Evolutionary conservation across 2,888 invertebrate species (phyloP).

Genomic region (Eristalinus sepulchralis): DNA sequence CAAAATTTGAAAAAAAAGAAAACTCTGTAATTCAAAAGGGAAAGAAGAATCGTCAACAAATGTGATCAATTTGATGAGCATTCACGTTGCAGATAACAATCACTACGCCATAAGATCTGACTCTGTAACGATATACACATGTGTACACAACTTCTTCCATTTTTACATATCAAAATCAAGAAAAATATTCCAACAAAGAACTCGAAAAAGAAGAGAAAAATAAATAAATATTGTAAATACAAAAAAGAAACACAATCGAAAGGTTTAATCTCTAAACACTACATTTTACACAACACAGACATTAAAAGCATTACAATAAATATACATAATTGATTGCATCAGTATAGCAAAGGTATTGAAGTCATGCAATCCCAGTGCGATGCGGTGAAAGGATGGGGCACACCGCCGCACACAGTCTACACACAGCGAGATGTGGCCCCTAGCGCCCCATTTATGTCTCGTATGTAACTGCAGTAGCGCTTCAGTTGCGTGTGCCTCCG

Average conservation of each 20-base stretch:
- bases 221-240: no score
- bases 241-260: background rate
- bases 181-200: constrained; percentile 8
- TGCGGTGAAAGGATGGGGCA: background rate
- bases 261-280: constrained; percentile 66
- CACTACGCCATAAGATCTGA: constrained; percentile 10
- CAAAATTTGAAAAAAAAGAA: background rate
- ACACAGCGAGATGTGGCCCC: background rate
- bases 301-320: constrained; percentile 56
- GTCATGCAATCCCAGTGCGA: constrained; percentile 58
- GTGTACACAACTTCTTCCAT: background rate
- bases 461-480: constrained; percentile 33
- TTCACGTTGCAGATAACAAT: constrained; percentile 20
- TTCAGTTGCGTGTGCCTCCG: constrained; percentile 1
- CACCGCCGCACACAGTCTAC: background rate
- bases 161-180: background rate
- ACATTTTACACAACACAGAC: constrained; percentile 62
- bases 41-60: background rate
- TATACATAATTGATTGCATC: constrained; percentile 60
- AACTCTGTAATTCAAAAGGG: background rate
- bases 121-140: background rate
- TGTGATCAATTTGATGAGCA: constrained; percentile 22
- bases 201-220: background rate
- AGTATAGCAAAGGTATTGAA: constrained; percentile 61
- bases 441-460: background rate